These are phyloP conservation scores for Tangara arthus DNA, from an alignment of 2,797 vertebrate genomes.

Conservation along the genomic window DNA sequence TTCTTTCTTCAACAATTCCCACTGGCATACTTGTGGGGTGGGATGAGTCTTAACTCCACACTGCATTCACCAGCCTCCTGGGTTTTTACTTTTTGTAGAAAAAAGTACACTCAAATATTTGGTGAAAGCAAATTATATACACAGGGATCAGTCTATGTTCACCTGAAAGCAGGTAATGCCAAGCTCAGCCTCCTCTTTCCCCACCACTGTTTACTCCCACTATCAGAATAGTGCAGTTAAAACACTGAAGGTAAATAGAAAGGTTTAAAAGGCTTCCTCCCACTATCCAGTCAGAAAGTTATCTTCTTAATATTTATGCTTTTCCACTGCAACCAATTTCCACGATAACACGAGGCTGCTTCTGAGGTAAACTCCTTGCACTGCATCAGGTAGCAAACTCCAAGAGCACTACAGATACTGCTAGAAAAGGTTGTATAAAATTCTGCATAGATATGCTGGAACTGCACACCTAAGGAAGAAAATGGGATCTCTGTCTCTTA, in stretches of 20 bases:
- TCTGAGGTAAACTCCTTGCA: neutral
- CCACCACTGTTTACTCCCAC: neutral
- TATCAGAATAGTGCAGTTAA: neutral
- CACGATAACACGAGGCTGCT: neutral
- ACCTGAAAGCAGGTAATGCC: neutral
- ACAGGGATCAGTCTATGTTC: rapidly evolving
- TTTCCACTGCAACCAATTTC: neutral
- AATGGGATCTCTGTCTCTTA: neutral
- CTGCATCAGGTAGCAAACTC: neutral
- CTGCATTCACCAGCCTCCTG: neutral
- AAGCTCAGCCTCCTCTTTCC: neutral
- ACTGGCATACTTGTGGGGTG: rapidly evolving
- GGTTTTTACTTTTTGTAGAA: neutral
- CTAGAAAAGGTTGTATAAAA: neutral
- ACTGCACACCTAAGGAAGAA: neutral
- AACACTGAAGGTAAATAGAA: neutral
- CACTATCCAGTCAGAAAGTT: neutral
- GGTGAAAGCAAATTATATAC: neutral
- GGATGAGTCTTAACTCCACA: rapidly evolving
- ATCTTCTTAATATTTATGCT: neutral
- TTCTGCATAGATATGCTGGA: neutral
- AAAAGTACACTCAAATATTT: neutral
- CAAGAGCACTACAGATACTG: neutral
- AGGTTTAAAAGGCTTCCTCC: neutral
- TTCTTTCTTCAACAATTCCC: neutral